Percentiles rank a stretch among this genome's conserved stretches.
phyloP scores from a whole-genome alignment of 1,140 invertebrate species.

The Battus philenor region DNA sequence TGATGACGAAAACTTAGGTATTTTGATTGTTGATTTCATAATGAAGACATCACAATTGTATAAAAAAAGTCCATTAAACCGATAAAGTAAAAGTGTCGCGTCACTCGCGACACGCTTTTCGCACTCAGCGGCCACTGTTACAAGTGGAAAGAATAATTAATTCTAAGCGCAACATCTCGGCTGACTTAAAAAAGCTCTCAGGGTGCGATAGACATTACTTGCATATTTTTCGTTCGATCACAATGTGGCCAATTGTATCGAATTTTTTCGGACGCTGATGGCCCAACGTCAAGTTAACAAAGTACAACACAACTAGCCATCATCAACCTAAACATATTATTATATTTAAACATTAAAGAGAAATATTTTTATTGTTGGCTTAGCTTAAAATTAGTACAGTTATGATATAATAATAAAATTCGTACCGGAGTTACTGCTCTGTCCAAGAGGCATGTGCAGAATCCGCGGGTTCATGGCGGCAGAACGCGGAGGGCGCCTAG shows the following conservation, averaged over 20 bases:
- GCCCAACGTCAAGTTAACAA: too few relatives aligned
- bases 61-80: neutral
- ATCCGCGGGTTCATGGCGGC: too few relatives aligned
- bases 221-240: slow-evolving; percentile 71
- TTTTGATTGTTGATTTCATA: too few relatives aligned
- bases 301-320: too few relatives aligned
- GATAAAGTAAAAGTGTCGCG: slow-evolving; percentile 1
- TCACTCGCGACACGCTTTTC: neutral
- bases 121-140: slow-evolving; percentile 33
- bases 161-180: slow-evolving; percentile 54
- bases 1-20: too few relatives aligned
- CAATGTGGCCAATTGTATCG: slow-evolving; percentile 23
- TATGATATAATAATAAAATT: too few relatives aligned
- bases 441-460: too few relatives aligned
- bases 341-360: too few relatives aligned
- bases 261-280: neutral
- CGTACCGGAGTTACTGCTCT: neutral
- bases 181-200: slow-evolving; percentile 69
- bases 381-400: too few relatives aligned
- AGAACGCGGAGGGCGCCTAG: too few relatives aligned
- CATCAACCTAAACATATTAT: too few relatives aligned
- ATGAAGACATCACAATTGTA: neutral
- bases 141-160: slow-evolving; percentile 50
- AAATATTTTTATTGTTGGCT: too few relatives aligned
- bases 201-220: slow-evolving; percentile 67